These are phyloP conservation scores for Ennomos fuscantarius DNA, from an alignment of 2,888 invertebrate species.

Conservation along the genomic window DNA sequence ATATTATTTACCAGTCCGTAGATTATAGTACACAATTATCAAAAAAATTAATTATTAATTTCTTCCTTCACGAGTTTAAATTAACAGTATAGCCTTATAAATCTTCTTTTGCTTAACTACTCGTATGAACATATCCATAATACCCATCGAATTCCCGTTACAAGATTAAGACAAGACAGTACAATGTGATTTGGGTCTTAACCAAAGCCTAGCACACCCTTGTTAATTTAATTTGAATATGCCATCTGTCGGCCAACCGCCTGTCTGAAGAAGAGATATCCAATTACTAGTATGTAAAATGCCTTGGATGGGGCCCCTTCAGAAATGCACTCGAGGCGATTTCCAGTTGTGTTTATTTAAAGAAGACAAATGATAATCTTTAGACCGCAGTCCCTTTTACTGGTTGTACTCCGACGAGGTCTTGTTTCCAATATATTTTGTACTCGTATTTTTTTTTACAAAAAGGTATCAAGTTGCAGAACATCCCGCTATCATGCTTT, in stretches of 20 bases:
- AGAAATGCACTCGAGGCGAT: constrained; percentile 40
- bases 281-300: constrained; percentile 64
- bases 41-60: too few species aligned
- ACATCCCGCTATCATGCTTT: too few species aligned
- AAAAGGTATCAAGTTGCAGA: too few species aligned
- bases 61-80: too few species aligned
- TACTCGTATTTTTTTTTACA: too few species aligned
- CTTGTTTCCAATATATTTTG: not conserved
- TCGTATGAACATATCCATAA: too few species aligned
- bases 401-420: not conserved
- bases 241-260: constrained; percentile 65
- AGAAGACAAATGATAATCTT: constrained; percentile 28
- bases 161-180: constrained; percentile 33
- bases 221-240: constrained; percentile 77
- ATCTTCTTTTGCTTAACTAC: too few species aligned
- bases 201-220: constrained; percentile 58
- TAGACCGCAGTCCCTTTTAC: constrained; percentile 4
- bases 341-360: constrained; percentile 36
- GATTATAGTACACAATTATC: too few species aligned
- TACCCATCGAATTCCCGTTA: constrained; percentile 5
- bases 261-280: constrained; percentile 59
- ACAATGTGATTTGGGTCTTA: constrained; percentile 61
- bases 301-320: constrained; percentile 38
- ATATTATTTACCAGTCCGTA: too few species aligned
- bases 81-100: too few species aligned